Percentiles rank a stretch among this genome's conserved stretches.
These are phyloP conservation scores for Gallinago media DNA, from an alignment of 2,113 vertebrate species.

Conservation along the genomic window DNA sequence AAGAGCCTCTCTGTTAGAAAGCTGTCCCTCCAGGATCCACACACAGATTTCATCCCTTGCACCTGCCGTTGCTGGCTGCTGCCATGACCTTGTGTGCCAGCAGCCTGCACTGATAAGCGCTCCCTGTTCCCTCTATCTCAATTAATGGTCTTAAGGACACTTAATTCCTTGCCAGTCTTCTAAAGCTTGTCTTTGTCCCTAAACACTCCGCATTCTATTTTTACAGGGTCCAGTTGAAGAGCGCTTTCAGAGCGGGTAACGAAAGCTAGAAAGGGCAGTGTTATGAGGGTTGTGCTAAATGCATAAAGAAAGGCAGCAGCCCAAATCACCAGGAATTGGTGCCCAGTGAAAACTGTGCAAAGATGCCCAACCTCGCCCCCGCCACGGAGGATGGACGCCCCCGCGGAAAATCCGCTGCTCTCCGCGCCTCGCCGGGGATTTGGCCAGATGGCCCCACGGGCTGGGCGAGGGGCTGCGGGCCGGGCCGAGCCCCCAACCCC, in stretches of 20 bases:
- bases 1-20: constrained; percentile 50
- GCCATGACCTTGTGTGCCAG: constrained; percentile 26
- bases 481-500: not conserved
- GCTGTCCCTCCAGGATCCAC: not conserved
- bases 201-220: not conserved
- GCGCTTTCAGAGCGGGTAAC: not conserved
- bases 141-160: not conserved
- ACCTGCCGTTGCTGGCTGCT: constrained; percentile 43
- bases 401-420: not conserved
- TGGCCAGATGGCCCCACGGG: not conserved
- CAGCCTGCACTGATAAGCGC: not conserved
- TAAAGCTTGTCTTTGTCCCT: constrained; percentile 31
- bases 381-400: accelerated
- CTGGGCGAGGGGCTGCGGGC: not conserved
- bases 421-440: not conserved
- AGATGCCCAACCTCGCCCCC: not conserved
- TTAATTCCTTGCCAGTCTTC: not conserved
- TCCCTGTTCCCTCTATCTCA: constrained; percentile 18
- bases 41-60: not conserved
- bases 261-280: not conserved
- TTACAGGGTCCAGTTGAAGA: not conserved
- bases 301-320: not conserved
- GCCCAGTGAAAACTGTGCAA: not conserved
- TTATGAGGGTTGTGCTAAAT: not conserved
- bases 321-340: not conserved